Evolutionary conservation across 2,113 vertebrate species (phyloP).

Genomic region (Regulus satrapa): DNA sequence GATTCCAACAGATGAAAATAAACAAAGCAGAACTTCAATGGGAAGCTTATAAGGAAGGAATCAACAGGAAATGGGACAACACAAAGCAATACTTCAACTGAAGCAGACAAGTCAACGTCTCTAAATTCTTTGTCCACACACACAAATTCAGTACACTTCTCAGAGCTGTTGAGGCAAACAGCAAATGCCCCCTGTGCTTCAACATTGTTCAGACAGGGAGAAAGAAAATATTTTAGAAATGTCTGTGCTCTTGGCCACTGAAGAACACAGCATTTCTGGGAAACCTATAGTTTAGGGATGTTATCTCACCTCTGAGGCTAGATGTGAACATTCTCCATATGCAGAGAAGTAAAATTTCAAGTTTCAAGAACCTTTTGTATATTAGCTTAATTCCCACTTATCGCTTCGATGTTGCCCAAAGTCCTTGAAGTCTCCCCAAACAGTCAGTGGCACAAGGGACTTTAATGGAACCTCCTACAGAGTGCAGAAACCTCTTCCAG

Average conservation of each 20-base stretch:
- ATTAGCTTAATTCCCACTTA: background rate
- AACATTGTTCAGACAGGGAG: background rate
- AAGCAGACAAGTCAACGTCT: background rate
- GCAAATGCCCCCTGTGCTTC: background rate
- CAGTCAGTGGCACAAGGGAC: accelerated
- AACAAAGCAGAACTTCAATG: background rate
- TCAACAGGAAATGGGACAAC: background rate
- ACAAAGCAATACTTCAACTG: background rate
- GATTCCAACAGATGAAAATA: background rate
- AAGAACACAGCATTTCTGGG: background rate
- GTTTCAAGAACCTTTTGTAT: background rate
- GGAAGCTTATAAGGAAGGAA: background rate
- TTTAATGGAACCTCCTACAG: background rate
- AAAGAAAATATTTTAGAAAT: background rate
- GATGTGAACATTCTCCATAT: background rate
- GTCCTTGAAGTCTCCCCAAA: background rate
- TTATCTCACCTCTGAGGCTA: background rate
- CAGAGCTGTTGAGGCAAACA: background rate
- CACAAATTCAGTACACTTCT: background rate
- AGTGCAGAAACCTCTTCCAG: background rate
- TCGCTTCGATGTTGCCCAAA: accelerated
- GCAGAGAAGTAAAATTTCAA: background rate
- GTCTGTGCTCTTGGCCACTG: background rate
- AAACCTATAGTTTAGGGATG: background rate
- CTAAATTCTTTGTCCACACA: background rate